phyloP scores from a whole-genome alignment of 2,113 vertebrate species.

The Ciconia stormi region DNA sequence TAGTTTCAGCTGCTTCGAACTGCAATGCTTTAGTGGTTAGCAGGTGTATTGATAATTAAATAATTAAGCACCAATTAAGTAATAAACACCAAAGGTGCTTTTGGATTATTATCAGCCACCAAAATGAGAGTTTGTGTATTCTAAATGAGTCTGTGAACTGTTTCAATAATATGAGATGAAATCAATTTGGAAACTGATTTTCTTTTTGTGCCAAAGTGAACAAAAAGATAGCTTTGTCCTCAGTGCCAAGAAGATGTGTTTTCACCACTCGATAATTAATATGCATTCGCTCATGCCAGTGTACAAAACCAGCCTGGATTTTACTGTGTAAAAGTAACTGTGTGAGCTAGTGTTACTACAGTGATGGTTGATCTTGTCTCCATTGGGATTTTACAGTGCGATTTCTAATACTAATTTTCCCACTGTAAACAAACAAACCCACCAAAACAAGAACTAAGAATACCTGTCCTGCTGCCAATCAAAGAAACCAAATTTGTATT shows the following conservation, averaged over 20 bases:
- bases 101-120: not conserved
- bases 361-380: not conserved
- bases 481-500: not conserved
- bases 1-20: not conserved
- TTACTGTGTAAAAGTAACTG: not conserved
- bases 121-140: not conserved
- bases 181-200: constrained; percentile 6
- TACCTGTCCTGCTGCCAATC: not conserved
- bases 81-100: not conserved
- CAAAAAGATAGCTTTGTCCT: constrained; percentile 11
- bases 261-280: constrained; percentile 16
- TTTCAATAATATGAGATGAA: not conserved
- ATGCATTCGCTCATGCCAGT: not conserved
- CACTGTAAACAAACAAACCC: not conserved
- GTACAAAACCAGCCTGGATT: constrained; percentile 9
- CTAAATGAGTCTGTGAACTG: not conserved
- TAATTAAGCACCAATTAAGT: not conserved
- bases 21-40: not conserved
- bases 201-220: not conserved
- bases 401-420: not conserved
- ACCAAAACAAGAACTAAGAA: not conserved
- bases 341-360: not conserved
- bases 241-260: constrained; percentile 1
- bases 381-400: not conserved
- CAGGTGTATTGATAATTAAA: not conserved